These are phyloP conservation scores for Taurulus bubalis DNA, from an alignment of 2,113 vertebrate species.

Conservation along the genomic window DNA sequence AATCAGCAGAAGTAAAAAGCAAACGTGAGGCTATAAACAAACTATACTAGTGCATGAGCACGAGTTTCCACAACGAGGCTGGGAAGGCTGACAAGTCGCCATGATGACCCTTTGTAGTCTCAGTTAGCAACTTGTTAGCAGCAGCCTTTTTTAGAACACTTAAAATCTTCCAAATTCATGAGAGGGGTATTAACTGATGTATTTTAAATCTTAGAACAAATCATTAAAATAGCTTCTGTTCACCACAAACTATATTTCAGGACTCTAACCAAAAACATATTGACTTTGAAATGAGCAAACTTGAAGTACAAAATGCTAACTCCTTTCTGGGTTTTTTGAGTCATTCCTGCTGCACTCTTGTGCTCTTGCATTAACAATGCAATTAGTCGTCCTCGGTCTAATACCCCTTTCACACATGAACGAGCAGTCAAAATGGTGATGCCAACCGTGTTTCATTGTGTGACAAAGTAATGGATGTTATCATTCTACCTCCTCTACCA, in stretches of 20 bases:
- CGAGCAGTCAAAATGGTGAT: background rate
- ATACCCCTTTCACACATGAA: slow-evolving; percentile 6
- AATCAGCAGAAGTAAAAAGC: background rate
- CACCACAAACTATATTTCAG: background rate
- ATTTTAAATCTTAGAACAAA: background rate
- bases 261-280: background rate
- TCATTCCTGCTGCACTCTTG: background rate
- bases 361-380: slow-evolving; percentile 7
- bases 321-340: background rate
- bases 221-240: background rate
- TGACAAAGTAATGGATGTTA: background rate
- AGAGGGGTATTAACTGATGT: background rate
- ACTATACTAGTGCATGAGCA: background rate
- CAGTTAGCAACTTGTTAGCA: background rate
- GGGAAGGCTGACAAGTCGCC: background rate
- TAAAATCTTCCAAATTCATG: background rate
- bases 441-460: background rate
- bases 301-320: background rate
- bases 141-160: background rate
- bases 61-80: background rate
- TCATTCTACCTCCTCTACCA: background rate
- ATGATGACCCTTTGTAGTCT: background rate
- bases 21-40: background rate
- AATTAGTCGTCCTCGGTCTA: slow-evolving; percentile 2
- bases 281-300: background rate